Evolutionary conservation across 2,888 invertebrate genomes (phyloP), one percentile per base, ranked within the genome.

Genomic region (Epirrhoe tristata): DNA sequence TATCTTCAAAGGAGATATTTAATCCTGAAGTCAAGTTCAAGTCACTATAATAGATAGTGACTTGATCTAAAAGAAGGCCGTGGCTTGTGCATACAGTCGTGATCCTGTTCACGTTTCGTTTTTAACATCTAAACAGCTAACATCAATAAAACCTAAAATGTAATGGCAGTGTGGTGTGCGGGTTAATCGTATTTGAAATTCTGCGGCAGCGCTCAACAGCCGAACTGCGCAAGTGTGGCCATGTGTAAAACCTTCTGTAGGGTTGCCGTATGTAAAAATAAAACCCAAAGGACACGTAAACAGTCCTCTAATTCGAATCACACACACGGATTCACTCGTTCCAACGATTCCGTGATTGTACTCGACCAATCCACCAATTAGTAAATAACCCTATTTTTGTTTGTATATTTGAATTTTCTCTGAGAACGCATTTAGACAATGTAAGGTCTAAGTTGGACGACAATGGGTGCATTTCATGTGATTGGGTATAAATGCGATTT

Each of bases 271-370:
- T 79, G 81, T 83, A 82, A 86, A 88, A 88, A 88, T 59, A 59
- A 66, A 79, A 77, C 80, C 76, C 74, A 73, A 79, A 79, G 80
- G 72, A 84, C 85, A 84, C 89, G 89, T 90, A 91, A 91, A 91
- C 87, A 87, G 86, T 85, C 85, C 85, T 81, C 82, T 93, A 91
- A 93, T 91, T 86, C 90, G 92, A 87, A 92, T 93, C 84, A 88
- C 83, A 91, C 92, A 89, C 88, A 72, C 78, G 85, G 85, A 87
- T 87, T 90, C 89, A 88, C 83, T 88, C 84, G 87, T 89, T 91
- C 88, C 83, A 84, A 81, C 80, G 83, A 87, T 91, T 89, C 82
- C 84, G 79, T 80, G 83, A 87, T 85, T 91, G 86, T 88, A 84
- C 82, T 81, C 67, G 46, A 61, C 64, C 63, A 54, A 61, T 67